phyloP scores from a whole-genome alignment of 1,140 invertebrate species.

The Holotrichia oblita region DNA sequence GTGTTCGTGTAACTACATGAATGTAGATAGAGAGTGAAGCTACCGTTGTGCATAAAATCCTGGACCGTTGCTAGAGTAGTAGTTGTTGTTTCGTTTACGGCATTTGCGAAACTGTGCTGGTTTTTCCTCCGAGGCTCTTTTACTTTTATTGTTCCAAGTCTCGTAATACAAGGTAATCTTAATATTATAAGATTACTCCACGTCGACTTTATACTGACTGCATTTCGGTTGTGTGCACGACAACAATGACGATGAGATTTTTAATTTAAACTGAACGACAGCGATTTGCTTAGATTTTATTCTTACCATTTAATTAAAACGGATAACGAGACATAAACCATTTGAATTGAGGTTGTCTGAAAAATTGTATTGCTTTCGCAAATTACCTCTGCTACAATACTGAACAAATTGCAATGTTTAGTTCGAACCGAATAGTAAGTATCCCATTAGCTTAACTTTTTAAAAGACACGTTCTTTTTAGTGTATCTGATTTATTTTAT shows the following conservation, averaged over 20 bases:
- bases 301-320: conserved; percentile 7
- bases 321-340: not conserved
- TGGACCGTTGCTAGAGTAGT: not conserved
- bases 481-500: too few relatives aligned
- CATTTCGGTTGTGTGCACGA: not conserved
- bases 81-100: not conserved
- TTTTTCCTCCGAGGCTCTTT: conserved; percentile 24
- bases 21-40: not conserved
- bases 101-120: not conserved
- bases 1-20: not conserved
- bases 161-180: conserved; percentile 20
- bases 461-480: too few relatives aligned
- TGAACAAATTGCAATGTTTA: not conserved
- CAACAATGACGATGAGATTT: not conserved
- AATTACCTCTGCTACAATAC: not conserved
- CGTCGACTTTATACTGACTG: conserved; percentile 5
- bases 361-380: not conserved
- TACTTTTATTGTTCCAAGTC: conserved; percentile 17
- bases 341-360: conserved; percentile 6
- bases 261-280: conserved; percentile 17
- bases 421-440: not conserved
- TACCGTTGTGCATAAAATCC: not conserved
- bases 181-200: conserved; percentile 34
- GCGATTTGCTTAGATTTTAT: not conserved
- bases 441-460: not conserved